Base-by-base conservation (phyloP, 2,888 invertebrate species). In the Cantharis nigra region DNA sequence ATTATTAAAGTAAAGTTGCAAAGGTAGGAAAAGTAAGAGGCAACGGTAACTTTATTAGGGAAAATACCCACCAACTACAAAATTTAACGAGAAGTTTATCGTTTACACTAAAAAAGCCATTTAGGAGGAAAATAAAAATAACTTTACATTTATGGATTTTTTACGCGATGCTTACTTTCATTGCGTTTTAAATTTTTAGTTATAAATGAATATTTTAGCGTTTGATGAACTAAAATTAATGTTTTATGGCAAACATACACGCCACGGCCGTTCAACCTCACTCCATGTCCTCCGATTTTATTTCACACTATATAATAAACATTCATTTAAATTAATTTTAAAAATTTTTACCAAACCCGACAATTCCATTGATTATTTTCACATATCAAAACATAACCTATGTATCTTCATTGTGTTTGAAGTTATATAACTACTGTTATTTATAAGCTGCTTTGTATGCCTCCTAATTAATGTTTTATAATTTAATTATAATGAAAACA, bases 31-130 rank as follows among this genome's bases (percentile, higher is more conserved):
- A 26, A 70, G 14, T 63, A 64, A 63, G 64, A 69, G 20, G 64
- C 20, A 69, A 74, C 64, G 64, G 33, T 49, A 74, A 69, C 30
- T 33, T 65, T 65, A 67, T 67, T 67, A 49, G 33, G 72, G 23
- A 13, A 26, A 26, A 67, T 23, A 64, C 18, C 26, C n/a, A 9
- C 28, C 64, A 64, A 63, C 30, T 71, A 64, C 23, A 73, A 73
- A 73, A 73, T 73, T 73, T 73, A 73, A 73, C 33, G 72, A 67
- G 72, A 73, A 73, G 67, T 65, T 73, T 73, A 73, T 73, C 72
- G 67, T 67, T 73, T 62, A 65, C 69, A 69, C 28, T 73, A 65
- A 73, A 73, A 73, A 11, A 65, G 26, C 65, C 72, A 69, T 73
- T 73, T 73, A 28, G 26, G 67, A 73, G 23, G 65, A 67, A 67